Conservation (phyloP, 2,797 vertebrate species). For the Sciurus carolinensis region DNA sequence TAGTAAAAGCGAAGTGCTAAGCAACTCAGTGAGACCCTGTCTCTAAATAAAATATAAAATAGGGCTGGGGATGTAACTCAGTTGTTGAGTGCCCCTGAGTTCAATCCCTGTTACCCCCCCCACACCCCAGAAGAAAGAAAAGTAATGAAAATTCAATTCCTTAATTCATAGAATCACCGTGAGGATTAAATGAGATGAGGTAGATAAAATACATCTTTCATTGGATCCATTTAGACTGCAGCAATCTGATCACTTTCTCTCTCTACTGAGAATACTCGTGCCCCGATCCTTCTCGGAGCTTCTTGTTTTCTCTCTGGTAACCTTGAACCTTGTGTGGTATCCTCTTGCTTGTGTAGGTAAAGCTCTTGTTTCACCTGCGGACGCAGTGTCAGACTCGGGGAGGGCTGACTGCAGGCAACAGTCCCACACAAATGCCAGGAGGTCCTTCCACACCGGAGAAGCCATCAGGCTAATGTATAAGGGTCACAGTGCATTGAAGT, state of each 20-base stretch:
- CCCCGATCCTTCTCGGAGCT: neutral
- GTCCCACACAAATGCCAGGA: neutral
- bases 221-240: neutral
- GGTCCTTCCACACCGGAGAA: accelerated
- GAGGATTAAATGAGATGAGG: neutral
- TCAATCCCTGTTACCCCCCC: no score
- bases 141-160: neutral
- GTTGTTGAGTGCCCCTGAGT: no score
- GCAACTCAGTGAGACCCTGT: no score
- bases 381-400: neutral
- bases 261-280: neutral
- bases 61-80: no score
- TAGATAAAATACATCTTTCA: neutral
- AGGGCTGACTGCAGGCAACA: accelerated
- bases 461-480: neutral
- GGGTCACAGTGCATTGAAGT: neutral
- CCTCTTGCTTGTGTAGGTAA: neutral
- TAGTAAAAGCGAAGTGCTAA: no score
- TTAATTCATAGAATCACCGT: neutral
- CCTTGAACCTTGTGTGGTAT: neutral
- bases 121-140: no score
- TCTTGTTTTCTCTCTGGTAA: neutral
- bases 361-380: neutral
- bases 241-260: neutral
- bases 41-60: no score